These are phyloP conservation scores for Miopithecus talapoin DNA, from an alignment of 2,797 vertebrate species.

Conservation along the genomic window DNA sequence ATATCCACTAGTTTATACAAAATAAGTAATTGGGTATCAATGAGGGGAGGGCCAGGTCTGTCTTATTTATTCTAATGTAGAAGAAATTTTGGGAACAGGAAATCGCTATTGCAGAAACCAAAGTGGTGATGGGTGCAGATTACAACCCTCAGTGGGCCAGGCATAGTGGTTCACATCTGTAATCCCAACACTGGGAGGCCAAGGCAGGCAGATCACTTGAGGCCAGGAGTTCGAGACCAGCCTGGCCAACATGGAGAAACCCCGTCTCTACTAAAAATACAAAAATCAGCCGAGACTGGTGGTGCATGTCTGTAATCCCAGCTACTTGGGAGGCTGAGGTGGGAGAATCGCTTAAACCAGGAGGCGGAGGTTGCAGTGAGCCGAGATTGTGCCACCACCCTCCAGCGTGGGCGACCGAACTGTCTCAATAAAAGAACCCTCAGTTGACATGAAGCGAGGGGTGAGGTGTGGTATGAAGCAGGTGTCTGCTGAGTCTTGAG, in stretches of 20 bases:
- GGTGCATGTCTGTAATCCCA: not conserved
- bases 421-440: not conserved
- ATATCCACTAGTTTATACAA: no score
- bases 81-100: not conserved
- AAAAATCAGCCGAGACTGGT: not conserved
- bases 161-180: no score
- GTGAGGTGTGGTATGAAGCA: not conserved
- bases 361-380: not conserved
- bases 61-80: not conserved
- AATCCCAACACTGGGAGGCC: not conserved
- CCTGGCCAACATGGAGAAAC: not conserved
- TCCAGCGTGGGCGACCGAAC: not conserved
- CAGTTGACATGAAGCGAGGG: not conserved
- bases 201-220: not conserved
- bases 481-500: not conserved
- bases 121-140: no score
- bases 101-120: accelerated
- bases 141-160: no score
- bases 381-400: not conserved
- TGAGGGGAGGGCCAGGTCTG: not conserved
- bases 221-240: not conserved
- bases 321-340: not conserved
- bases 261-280: not conserved
- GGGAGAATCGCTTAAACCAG: not conserved
- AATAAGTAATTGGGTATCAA: not conserved